Conservation (phyloP, 1,140 invertebrate species). For the Drosophila chauvacae region DNA sequence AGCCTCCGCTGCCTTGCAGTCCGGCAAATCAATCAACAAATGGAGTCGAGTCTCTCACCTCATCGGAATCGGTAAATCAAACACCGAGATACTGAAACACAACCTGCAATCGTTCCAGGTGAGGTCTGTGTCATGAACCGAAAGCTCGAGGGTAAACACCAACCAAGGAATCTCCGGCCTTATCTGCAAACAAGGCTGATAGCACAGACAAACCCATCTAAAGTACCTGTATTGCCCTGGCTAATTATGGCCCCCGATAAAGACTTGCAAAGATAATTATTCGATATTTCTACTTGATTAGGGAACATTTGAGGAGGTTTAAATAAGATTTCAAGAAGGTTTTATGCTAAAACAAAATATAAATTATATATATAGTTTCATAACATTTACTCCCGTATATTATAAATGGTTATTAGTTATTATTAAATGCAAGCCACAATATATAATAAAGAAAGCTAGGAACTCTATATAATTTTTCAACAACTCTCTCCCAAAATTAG, state of each 20-base stretch:
- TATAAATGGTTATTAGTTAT: no score
- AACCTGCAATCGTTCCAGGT: constrained; percentile 9
- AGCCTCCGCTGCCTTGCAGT: constrained; percentile 20
- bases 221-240: constrained; percentile 25
- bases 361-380: no score
- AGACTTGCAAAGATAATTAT: constrained; percentile 14
- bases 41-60: constrained; percentile 8
- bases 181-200: constrained; percentile 38
- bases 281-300: constrained; percentile 9
- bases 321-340: no score
- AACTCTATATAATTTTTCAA: neutral
- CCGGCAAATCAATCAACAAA: constrained; percentile 58
- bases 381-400: neutral
- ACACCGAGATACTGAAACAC: constrained; percentile 34
- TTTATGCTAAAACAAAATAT: no score
- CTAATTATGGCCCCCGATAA: constrained; percentile 39
- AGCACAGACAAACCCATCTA: constrained; percentile 38
- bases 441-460: neutral
- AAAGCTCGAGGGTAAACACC: constrained; percentile 27
- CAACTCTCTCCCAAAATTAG: neutral
- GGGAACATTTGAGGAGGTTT: no score
- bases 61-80: constrained; percentile 41
- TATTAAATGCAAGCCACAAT: neutral
- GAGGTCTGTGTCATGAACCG: constrained; percentile 25
- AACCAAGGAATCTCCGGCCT: neutral